These are phyloP conservation scores for Druon quercuslanigerum DNA, from an alignment of 1,140 invertebrate species.

Conservation along the genomic window DNA sequence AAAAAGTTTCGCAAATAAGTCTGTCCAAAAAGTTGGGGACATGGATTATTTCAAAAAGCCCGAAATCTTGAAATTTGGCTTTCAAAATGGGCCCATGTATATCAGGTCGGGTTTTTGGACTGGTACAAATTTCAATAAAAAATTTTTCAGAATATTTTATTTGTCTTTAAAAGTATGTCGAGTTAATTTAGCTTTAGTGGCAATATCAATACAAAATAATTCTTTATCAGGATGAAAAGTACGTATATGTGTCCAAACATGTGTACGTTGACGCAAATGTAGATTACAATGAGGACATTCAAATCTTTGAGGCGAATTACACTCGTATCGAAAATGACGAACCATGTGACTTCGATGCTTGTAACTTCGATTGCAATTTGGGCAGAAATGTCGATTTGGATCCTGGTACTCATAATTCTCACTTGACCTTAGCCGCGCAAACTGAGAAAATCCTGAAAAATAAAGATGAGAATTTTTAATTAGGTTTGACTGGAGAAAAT, in stretches of 20 bases:
- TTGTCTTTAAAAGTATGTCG: slow-evolving; percentile 34
- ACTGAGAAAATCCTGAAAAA: slow-evolving; percentile 35
- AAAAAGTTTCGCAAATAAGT: too few species aligned
- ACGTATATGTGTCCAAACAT: slow-evolving; percentile 70
- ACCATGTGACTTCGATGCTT: slow-evolving; percentile 76
- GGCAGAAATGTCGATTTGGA: slow-evolving; percentile 69
- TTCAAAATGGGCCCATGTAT: too few species aligned
- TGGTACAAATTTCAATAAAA: neutral
- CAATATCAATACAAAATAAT: slow-evolving; percentile 68
- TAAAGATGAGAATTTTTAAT: slow-evolving; percentile 30
- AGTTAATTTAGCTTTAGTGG: slow-evolving; percentile 58
- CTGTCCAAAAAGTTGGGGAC: too few species aligned
- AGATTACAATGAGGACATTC: slow-evolving; percentile 76
- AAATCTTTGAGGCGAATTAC: slow-evolving; percentile 76
- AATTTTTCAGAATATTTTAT: neutral
- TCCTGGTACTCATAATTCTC: neutral
- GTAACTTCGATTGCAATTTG: slow-evolving; percentile 76
- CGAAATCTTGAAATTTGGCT: too few species aligned
- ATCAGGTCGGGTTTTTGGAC: too few species aligned
- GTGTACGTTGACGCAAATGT: slow-evolving; percentile 69
- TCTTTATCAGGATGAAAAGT: slow-evolving; percentile 63
- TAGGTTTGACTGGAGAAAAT: neutral
- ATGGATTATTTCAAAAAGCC: too few species aligned
- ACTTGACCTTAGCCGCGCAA: neutral
- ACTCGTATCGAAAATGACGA: slow-evolving; percentile 78